Evolutionary conservation across 2,888 invertebrate species (phyloP).

Genomic region (Drosophila siamana): DNA sequence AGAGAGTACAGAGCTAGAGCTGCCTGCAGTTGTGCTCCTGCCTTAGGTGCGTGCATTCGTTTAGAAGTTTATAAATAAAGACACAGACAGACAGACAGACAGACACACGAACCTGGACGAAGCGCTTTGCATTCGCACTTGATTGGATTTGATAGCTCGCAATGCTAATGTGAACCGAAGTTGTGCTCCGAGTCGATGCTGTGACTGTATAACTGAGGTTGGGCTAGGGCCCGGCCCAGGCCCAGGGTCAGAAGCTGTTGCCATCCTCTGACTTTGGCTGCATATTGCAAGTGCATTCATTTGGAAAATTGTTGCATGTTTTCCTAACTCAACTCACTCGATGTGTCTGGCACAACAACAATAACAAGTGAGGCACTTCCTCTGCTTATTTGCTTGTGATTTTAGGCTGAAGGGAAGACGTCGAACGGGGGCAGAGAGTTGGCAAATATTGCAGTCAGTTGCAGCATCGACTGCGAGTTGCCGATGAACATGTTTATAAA

Average conservation of each 20-base stretch:
- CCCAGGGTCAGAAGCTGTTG: conserved; percentile 42
- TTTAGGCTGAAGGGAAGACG: conserved; percentile 6
- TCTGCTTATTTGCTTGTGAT: conserved; percentile 54
- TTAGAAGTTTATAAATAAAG: conserved; percentile 80
- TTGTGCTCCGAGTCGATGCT: conserved; percentile 27
- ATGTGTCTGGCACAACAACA: conserved; percentile 60
- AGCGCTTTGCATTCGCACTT: conserved; percentile 69
- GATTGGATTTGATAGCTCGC: conserved; percentile 77
- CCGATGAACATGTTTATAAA: conserved; percentile 77
- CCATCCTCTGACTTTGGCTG: conserved; percentile 40
- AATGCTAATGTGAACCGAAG: conserved; percentile 65
- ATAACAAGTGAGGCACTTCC: conserved; percentile 41
- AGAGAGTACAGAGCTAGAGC: conserved; percentile 30
- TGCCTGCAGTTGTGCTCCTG: conserved; percentile 28
- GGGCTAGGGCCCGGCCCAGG: conserved; percentile 10
- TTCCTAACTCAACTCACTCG: conserved; percentile 70
- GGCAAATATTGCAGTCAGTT: conserved; percentile 63
- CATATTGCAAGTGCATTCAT: conserved; percentile 79
- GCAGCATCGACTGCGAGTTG: conserved; percentile 39
- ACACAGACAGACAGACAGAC: too few relatives aligned
- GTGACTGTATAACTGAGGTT: conserved; percentile 30
- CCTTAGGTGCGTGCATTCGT: conserved; percentile 78
- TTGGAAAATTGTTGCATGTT: conserved; percentile 83
- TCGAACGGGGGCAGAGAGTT: too few relatives aligned
- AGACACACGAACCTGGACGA: conserved; percentile 38